Conservation (phyloP, 2,888 invertebrate genomes). For the Marronus borbonicus region DNA sequence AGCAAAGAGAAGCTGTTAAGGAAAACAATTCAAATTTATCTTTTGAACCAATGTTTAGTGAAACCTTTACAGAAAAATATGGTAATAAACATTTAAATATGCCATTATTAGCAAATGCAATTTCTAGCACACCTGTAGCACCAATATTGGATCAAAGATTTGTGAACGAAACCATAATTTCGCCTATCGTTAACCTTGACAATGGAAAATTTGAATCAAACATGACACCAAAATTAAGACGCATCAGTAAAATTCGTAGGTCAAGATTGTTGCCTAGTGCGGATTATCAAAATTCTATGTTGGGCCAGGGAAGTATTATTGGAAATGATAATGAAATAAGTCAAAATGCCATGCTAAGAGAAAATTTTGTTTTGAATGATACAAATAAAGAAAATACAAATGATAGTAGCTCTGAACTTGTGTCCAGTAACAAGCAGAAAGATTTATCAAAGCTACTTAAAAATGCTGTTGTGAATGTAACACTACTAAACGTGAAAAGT, state of each 20-base stretch:
- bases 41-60: conserved; percentile 36
- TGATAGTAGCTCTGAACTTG: too few relatives aligned
- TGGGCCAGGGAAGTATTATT: background rate
- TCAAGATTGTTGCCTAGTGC: background rate
- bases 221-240: conserved; percentile 14
- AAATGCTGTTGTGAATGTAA: background rate
- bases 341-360: too few relatives aligned
- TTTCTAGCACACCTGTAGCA: conserved; percentile 37
- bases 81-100: background rate
- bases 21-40: conserved; percentile 11
- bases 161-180: conserved; percentile 32
- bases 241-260: background rate
- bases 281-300: background rate
- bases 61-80: conserved; percentile 32
- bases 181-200: conserved; percentile 19
- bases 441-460: background rate
- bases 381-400: too few relatives aligned
- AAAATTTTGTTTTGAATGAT: too few relatives aligned
- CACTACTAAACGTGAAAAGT: background rate
- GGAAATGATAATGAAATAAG: background rate
- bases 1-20: background rate
- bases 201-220: background rate
- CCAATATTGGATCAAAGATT: background rate
- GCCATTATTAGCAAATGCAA: background rate
- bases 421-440: background rate